Evolutionary conservation across 2,888 invertebrate genomes (phyloP), one percentile per base, ranked within the genome.

Genomic region (Ctena decussata): DNA sequence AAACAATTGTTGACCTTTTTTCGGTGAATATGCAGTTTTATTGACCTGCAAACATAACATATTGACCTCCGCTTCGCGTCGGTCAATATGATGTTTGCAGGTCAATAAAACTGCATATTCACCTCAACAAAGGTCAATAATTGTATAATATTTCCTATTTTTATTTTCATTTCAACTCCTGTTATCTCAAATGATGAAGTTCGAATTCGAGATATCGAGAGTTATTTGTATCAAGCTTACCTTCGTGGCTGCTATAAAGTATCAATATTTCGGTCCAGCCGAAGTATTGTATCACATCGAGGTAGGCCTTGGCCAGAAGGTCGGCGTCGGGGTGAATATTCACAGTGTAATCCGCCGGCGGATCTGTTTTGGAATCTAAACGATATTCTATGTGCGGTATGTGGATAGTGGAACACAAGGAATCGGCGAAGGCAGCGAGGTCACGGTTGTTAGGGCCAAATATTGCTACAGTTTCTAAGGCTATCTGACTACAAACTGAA

Each of bases 241-340:
- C 97, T 95, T 99, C 98, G 96, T 98, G 97, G 80, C 97, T 97
- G 95, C 98, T 98, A 96, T 98, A 99, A 85, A 99, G 96, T 90
- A 99, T 97, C 30, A 98, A 98, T 94, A 98, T 98, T 70, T 97
- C 97, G 88, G 97, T 97, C 99, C 99, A 99, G 72, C 97, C 97
- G 96, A 97, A 97, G 79, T 96, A 96, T 94, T 97, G 97, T 18
- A 98, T 97, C 84, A 98, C 96, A 94, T 99, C 98, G 78, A 97
- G 97, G 96, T 98, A 98, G 0, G 94, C 98, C 86, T 97, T 97
- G 87, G 98, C 98, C 78, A 99, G 97, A 21, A 98, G 97, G 49
- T 97, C 96, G 0, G 97, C 96, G 76, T 97, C 97, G 0, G 98
- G 98, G 96, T 97, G 97, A 87, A 98, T 96, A 96, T 98, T 98